A percentile compares a stretch with the other conserved stretches of the same genome.
Conservation (phyloP, 2,797 vertebrate species). For the Cirrhinus mrigala region DNA sequence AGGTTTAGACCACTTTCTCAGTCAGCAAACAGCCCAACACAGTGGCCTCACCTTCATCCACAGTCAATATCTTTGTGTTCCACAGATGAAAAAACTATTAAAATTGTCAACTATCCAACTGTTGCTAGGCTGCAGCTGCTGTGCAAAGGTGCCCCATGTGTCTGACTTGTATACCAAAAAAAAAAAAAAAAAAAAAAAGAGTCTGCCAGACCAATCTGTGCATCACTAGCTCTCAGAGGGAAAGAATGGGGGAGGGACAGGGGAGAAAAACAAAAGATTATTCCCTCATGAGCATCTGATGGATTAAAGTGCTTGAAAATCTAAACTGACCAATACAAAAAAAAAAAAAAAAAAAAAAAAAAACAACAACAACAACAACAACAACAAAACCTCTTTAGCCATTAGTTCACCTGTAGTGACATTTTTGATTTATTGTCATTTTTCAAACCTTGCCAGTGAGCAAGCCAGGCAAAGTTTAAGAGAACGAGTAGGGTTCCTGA, state of each 20-base stretch:
- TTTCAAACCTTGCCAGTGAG: constrained; percentile 68
- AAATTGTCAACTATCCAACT: constrained; percentile 51
- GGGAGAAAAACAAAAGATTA: not conserved
- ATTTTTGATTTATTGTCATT: constrained; percentile 63
- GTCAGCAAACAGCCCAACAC: not conserved
- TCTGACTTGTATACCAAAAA: constrained; percentile 94
- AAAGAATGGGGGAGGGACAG: not conserved
- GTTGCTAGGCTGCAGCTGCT: constrained; percentile 68
- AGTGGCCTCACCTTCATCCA: not conserved
- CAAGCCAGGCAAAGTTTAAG: constrained; percentile 17
- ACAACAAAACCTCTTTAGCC: too few relatives aligned
- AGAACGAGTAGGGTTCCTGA: not conserved
- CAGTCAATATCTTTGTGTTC: not conserved
- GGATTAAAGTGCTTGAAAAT: not conserved
- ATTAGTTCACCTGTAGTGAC: constrained; percentile 20
- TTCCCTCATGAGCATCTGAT: not conserved
- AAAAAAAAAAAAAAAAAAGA: constrained; percentile 76
- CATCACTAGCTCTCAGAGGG: not conserved
- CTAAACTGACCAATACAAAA: not conserved
- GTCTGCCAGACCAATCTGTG: constrained; percentile 28
- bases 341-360: too few relatives aligned
- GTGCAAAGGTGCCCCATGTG: constrained; percentile 85
- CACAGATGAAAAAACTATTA: not conserved
- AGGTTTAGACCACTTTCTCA: not conserved
- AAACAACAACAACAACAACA: too few relatives aligned